phyloP scores from a whole-genome alignment of 23 tunicate species.

The Phallusia fumigata region DNA sequence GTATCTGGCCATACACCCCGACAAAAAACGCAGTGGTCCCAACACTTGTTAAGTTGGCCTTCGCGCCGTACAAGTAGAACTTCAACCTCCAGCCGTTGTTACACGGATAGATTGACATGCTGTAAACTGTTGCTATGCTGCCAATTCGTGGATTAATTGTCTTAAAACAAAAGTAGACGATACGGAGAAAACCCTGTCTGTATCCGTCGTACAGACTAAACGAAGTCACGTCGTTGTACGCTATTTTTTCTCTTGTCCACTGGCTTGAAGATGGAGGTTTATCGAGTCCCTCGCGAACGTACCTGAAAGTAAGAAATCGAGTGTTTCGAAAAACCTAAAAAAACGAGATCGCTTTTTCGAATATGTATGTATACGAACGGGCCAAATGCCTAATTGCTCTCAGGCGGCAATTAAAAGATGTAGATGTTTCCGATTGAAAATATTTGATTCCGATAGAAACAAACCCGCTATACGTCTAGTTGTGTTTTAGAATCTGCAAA shows the following conservation, averaged over 20 bases:
- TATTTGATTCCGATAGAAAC: too few relatives aligned
- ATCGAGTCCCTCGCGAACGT: constrained; percentile 43
- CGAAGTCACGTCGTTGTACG: constrained; percentile 15
- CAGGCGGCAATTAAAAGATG: too few relatives aligned
- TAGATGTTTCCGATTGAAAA: too few relatives aligned
- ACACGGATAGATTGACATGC: constrained; percentile 42
- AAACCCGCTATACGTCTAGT: too few relatives aligned
- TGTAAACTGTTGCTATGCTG: constrained; percentile 19
- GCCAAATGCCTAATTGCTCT: too few relatives aligned
- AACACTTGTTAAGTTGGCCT: neutral
- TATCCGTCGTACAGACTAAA: constrained; percentile 4
- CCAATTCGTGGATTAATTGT: constrained; percentile 34
- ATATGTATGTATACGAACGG: too few relatives aligned
- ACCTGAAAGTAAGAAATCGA: too few relatives aligned
- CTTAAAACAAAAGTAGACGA: constrained; percentile 50
- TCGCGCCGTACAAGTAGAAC: constrained; percentile 50
- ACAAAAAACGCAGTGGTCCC: constrained; percentile 20
- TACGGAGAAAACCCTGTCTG: constrained; percentile 9
- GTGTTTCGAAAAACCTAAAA: too few relatives aligned
- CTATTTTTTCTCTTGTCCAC: neutral
- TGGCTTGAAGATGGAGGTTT: neutral
- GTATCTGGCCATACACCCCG: constrained; percentile 28
- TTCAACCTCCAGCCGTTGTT: constrained; percentile 24
- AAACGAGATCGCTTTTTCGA: too few relatives aligned
- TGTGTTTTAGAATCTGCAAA: too few relatives aligned